Evolutionary conservation across 2,797 vertebrate genomes (phyloP).

Genomic region (Rhabdomys pumilio): DNA sequence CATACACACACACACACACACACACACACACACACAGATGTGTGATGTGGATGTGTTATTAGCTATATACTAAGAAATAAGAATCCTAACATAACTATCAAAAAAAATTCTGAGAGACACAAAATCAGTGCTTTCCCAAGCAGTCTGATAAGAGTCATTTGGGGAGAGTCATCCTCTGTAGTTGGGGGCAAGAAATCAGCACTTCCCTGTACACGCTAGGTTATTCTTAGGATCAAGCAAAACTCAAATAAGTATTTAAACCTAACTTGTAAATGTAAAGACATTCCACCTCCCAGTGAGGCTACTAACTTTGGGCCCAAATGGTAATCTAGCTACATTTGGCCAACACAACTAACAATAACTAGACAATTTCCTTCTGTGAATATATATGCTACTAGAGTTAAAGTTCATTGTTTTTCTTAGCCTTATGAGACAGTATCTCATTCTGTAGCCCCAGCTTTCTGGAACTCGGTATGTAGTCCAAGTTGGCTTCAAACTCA

Average conservation of each 20-base stretch:
- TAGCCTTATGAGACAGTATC: background rate
- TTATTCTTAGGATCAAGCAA: conserved; percentile 27
- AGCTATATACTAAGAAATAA: conserved; percentile 31
- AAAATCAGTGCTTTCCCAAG: conserved; percentile 33
- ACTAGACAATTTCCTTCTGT: conserved; percentile 66
- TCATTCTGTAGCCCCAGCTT: background rate
- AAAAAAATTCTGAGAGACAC: conserved; percentile 18
- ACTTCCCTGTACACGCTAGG: background rate
- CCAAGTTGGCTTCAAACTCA: background rate
- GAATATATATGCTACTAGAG: conserved; percentile 14
- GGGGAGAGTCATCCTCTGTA: background rate
- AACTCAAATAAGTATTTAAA: conserved; percentile 44
- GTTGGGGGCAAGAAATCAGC: background rate
- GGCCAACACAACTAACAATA: conserved; percentile 37
- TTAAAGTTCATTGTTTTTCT: background rate
- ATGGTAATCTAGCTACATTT: conserved; percentile 26
- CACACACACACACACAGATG: background rate
- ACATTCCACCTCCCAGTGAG: conserved; percentile 13
- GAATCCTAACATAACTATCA: conserved; percentile 52
- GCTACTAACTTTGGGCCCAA: conserved; percentile 61
- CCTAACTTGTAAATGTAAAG: conserved; percentile 59
- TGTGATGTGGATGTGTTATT: background rate
- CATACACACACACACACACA: background rate
- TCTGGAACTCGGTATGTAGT: background rate
- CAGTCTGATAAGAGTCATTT: background rate